Base-by-base conservation (phyloP, 2,797 vertebrate genomes). In the Gallinago solitaria region DNA sequence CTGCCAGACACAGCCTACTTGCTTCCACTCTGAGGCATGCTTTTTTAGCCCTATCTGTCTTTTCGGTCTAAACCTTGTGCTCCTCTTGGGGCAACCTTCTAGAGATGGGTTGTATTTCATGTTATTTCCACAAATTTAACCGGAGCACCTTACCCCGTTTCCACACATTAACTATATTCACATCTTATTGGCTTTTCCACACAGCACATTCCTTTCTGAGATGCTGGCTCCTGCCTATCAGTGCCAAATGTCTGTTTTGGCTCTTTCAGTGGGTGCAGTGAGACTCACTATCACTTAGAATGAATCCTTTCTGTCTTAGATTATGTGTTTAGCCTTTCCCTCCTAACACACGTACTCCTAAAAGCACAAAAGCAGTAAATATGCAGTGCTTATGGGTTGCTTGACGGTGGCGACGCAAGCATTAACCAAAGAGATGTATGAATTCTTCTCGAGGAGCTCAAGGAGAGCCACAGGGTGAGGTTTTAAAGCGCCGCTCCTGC, bases 261-360 rank as follows among this genome's bases (percentile, higher is more conserved):
- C 69, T 61, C 41, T 59, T 56, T 32, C 1, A 6, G 32, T 24
- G 56, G 6, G 10, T 43, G 23, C 0, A 0, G 18, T 21, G 11
- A 50, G 33, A 41, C 7, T 4, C 32, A 13, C 0, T 0, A 48
- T 60, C 50, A 35, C 7, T 37, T 28, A 12, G 3, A 12, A 37
- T 28, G 33, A 57, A 73, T 69, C 35, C 13, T 68, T 71, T 47
- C 77, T 73, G 24, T 63, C 39, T 76, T n/a, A 61, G 37, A 39
- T 39, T 12, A 14, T 9, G 8, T 48, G 20, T 68, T 87, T 37
- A 59, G 28, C 33, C 43, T 54, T 84, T 63, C n/a, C 10, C 23
- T 89, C 63, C 37, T 56, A 65, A 47, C 16, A 41, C 41, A 35
- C 5, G 1, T 10, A 43, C 21, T 33, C 17, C 6, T 28, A 14